Conservation (phyloP, 2,113 vertebrate species). For the Sander vitreus region DNA sequence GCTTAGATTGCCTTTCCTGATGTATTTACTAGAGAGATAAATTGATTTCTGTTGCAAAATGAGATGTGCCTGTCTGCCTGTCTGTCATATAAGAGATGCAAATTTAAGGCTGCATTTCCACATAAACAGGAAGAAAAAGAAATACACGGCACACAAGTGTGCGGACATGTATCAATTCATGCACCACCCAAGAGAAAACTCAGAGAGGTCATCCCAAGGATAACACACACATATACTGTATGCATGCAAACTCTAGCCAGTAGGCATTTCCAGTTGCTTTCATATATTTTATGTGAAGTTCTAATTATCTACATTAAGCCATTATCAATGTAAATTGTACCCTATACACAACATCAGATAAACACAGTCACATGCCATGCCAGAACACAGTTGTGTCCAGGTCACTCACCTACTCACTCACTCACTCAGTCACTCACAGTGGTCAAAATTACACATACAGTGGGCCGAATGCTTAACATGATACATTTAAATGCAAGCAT, state of each 20-base stretch:
- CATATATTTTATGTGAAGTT: neutral
- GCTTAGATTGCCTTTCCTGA: slow-evolving; percentile 49
- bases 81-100: slow-evolving; percentile 38
- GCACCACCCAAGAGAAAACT: neutral
- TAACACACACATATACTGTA: neutral
- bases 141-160: neutral
- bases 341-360: neutral
- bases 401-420: neutral
- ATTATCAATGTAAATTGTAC: neutral
- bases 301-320: neutral
- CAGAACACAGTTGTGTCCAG: neutral
- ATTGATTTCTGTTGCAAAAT: slow-evolving; percentile 63
- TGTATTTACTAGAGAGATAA: slow-evolving; percentile 63
- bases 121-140: neutral
- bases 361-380: neutral
- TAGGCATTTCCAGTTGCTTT: neutral
- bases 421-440: neutral
- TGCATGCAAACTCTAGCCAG: neutral
- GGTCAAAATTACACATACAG: neutral
- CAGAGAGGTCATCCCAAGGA: neutral
- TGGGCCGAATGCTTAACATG: too few relatives aligned
- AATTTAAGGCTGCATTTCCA: slow-evolving; percentile 14
- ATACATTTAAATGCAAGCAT: neutral
- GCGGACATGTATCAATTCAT: neutral
- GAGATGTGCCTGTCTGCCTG: slow-evolving; percentile 21